These are phyloP conservation scores for Eremobia ochroleuca DNA, from an alignment of 2,888 invertebrate genomes.

Conservation along the genomic window DNA sequence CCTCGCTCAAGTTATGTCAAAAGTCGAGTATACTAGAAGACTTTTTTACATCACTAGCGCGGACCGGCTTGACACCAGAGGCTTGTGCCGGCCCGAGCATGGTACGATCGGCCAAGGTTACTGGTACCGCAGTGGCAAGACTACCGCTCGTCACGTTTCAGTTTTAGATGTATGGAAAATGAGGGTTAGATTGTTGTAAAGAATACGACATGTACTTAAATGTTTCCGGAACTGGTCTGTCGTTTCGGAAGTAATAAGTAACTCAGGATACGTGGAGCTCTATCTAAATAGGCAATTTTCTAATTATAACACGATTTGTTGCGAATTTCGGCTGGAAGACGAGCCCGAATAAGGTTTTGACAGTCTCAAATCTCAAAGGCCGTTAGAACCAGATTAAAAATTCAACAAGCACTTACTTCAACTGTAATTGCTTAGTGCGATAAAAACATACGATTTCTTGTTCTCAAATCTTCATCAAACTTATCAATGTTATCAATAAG, in stretches of 20 bases:
- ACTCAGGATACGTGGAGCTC: neutral
- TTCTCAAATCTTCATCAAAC: neutral
- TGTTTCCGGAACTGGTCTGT: slow-evolving; percentile 4
- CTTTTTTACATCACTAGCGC: slow-evolving; percentile 60
- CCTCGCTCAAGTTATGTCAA: slow-evolving; percentile 15
- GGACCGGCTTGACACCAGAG: slow-evolving; percentile 67
- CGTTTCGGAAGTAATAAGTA: slow-evolving; percentile 9
- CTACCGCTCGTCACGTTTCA: slow-evolving; percentile 61
- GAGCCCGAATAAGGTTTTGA: neutral
- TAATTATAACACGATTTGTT: neutral
- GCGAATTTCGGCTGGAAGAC: neutral
- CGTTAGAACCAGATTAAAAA: neutral
- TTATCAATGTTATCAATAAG: slow-evolving; percentile 37
- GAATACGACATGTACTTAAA: slow-evolving; percentile 10
- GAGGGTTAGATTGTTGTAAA: slow-evolving; percentile 40
- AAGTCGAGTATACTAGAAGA: slow-evolving; percentile 35
- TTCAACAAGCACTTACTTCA: neutral
- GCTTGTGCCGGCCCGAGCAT: slow-evolving; percentile 77
- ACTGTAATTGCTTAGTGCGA: neutral
- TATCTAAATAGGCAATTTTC: neutral
- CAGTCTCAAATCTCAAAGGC: neutral
- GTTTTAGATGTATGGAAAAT: slow-evolving; percentile 52
- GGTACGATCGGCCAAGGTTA: slow-evolving; percentile 82
- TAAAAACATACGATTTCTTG: slow-evolving; percentile 1
- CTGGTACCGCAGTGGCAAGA: slow-evolving; percentile 65